A percentile compares a stretch with the other conserved stretches of the same genome.
These are phyloP conservation scores for Sebastes goodei DNA, from an alignment of 2,797 vertebrate genomes.

Conservation along the genomic window DNA sequence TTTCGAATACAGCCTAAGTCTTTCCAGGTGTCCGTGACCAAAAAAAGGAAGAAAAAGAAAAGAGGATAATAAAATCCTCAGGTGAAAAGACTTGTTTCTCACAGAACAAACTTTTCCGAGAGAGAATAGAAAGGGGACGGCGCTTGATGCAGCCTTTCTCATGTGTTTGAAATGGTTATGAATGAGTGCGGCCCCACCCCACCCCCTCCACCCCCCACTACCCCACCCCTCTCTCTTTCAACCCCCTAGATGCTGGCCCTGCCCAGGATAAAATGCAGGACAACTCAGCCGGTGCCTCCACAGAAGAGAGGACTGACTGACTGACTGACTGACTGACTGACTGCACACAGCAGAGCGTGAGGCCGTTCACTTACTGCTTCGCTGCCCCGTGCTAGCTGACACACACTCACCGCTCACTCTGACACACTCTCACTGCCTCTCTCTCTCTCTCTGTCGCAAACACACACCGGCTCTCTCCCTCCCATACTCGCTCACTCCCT, in stretches of 20 bases:
- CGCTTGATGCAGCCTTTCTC: constrained; percentile 38
- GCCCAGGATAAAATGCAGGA: constrained; percentile 83
- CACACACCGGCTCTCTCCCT: constrained; percentile 59
- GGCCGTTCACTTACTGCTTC: constrained; percentile 76
- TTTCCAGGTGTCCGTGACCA: constrained; percentile 50
- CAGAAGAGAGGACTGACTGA: constrained; percentile 68
- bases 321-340: constrained; percentile 55
- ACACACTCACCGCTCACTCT: constrained; percentile 63
- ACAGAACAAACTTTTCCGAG: constrained; percentile 21
- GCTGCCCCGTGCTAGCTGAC: constrained; percentile 73
- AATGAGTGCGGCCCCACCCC: constrained; percentile 79
- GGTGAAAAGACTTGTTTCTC: constrained; percentile 25
- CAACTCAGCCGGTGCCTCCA: constrained; percentile 69
- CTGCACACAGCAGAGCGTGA: constrained; percentile 75
- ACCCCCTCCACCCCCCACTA: constrained; percentile 36
- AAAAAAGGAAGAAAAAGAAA: constrained; percentile 12
- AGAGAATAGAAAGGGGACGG: constrained; percentile 7
- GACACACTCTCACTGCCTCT: constrained; percentile 46
- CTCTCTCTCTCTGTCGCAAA: constrained; percentile 51
- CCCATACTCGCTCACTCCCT: constrained; percentile 51
- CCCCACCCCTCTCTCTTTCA: constrained; percentile 61
- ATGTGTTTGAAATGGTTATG: constrained; percentile 77
- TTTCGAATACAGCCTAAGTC: constrained; percentile 18
- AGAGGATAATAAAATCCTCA: constrained; percentile 26
- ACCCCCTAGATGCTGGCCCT: constrained; percentile 76